phyloP scores from a whole-genome alignment of 2,888 invertebrate species.

The Brachynemurus nebulosus region DNA sequence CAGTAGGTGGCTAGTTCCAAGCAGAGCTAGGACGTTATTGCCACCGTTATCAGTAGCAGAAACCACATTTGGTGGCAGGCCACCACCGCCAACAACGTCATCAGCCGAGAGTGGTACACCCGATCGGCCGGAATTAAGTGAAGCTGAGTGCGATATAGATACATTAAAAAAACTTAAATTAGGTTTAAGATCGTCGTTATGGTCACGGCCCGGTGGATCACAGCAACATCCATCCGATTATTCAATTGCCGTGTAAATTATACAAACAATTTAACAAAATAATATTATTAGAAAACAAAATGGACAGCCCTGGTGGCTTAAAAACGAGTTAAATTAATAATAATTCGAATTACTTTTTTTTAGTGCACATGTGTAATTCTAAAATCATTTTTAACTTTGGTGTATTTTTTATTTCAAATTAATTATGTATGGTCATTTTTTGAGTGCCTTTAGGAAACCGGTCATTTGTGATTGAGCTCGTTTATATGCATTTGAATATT shows the following conservation, averaged over 20 bases:
- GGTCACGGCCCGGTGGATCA: slow-evolving; percentile 48
- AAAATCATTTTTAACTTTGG: neutral
- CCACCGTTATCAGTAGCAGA: slow-evolving; percentile 46
- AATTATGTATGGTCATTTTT: neutral
- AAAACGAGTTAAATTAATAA: neutral
- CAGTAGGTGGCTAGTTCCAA: slow-evolving; percentile 37
- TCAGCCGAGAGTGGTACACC: slow-evolving; percentile 27
- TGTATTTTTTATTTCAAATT: neutral
- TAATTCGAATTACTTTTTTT: no score
- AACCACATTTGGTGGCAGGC: slow-evolving; percentile 36
- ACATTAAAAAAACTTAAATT: slow-evolving; percentile 58
- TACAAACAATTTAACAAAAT: no score
- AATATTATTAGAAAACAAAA: no score
- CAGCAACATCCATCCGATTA: slow-evolving; percentile 54
- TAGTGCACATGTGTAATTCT: no score
- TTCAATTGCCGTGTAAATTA: slow-evolving; percentile 56
- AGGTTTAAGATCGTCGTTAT: slow-evolving; percentile 52
- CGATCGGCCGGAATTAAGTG: slow-evolving; percentile 47
- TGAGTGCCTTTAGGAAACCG: neutral
- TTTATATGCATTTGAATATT: no score
- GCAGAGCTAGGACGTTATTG: slow-evolving; percentile 44
- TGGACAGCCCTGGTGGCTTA: neutral
- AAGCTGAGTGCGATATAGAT: slow-evolving; percentile 60
- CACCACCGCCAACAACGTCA: slow-evolving; percentile 18
- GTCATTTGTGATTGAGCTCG: no score